Base-by-base conservation (phyloP, 2,888 invertebrate genomes). In the Drosophila fungiperda region DNA sequence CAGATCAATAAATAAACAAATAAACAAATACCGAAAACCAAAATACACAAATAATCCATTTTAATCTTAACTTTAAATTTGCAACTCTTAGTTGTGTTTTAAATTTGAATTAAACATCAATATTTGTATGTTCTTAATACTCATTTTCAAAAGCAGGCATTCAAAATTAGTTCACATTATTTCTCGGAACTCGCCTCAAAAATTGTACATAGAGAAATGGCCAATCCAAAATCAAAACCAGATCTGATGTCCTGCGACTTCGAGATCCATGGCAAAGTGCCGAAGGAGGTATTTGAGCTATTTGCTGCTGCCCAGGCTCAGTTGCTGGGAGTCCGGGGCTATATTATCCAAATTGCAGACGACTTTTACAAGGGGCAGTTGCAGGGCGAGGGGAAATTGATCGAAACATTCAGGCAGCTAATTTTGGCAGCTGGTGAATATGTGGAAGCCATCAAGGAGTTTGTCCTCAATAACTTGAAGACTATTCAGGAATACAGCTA, bases 291-390 rank as follows among this genome's bases (percentile, higher is more conserved):
- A 12, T 38, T 55, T 3, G 26, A 38, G 4, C 26, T 29, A 8
- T 55, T 55, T 29, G 55, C 55, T 8, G 40, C 38, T n/a, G 29
- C 55, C 15, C 55, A 55, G 11, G 55, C 55, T 4, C 36, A 55
- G 26, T 12, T 55, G 7, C n/a, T 55, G 38, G 55, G 55, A 1
- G 3, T 55, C 4, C 55, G 55, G 1, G 55, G 55, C 26, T 55
- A 55, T 38, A 3, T 55, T 12, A 5, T 4, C 6, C 26, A 23
- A 17, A 23, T 29, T n/a, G 4, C 38, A n/a, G 29, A 38, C 4
- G 55, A n/a, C 29, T 26, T 55, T 29, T 55, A 55, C 55, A 38
- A 55, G n/a, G 55, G 55, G 1, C 36, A 36, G 1, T 12, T 55
- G 55, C 38, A 55, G 8, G 55, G 55, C n/a, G 26, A 36, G 26